Conservation (phyloP, 2,888 invertebrate species). For the Melanostoma mellinum region DNA sequence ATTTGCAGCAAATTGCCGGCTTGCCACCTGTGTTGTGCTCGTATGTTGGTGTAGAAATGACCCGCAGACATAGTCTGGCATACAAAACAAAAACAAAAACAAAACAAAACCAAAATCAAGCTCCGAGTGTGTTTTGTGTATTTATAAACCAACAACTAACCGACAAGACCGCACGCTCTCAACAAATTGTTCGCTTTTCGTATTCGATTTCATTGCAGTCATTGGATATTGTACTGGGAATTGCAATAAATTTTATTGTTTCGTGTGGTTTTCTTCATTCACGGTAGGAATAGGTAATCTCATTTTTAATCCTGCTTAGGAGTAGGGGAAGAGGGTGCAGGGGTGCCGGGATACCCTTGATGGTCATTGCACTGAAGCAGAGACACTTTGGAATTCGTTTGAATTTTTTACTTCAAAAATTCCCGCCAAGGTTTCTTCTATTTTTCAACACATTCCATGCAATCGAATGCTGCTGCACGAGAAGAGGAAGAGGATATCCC, state of each 20-base stretch:
- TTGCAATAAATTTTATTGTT: constrained; percentile 54
- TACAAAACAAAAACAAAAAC: constrained; percentile 28
- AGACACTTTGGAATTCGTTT: constrained; percentile 14
- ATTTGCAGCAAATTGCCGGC: constrained; percentile 63
- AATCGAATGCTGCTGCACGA: constrained; percentile 17
- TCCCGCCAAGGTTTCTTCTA: constrained; percentile 8
- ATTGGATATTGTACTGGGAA: constrained; percentile 2
- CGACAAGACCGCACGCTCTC: constrained; percentile 1
- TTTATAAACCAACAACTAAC: constrained; percentile 34
- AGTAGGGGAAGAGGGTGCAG: not conserved
- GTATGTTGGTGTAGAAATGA: constrained; percentile 31
- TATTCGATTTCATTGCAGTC: constrained; percentile 54
- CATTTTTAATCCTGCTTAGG: not conserved
- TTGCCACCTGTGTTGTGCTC: constrained; percentile 54
- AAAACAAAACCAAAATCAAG: constrained; percentile 24
- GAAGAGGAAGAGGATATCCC: constrained; percentile 44
- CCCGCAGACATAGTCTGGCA: constrained; percentile 58
- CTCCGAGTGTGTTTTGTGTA: constrained; percentile 27
- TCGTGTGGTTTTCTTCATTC: constrained; percentile 44
- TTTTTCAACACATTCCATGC: not conserved
- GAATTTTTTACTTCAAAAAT: constrained; percentile 5
- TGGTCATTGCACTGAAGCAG: constrained; percentile 29
- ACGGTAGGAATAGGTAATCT: not conserved
- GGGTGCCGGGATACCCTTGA: not conserved
- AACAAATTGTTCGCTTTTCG: constrained; percentile 36